Evolutionary conservation across 2,113 vertebrate genomes (phyloP).

Genomic region (Riparia riparia): DNA sequence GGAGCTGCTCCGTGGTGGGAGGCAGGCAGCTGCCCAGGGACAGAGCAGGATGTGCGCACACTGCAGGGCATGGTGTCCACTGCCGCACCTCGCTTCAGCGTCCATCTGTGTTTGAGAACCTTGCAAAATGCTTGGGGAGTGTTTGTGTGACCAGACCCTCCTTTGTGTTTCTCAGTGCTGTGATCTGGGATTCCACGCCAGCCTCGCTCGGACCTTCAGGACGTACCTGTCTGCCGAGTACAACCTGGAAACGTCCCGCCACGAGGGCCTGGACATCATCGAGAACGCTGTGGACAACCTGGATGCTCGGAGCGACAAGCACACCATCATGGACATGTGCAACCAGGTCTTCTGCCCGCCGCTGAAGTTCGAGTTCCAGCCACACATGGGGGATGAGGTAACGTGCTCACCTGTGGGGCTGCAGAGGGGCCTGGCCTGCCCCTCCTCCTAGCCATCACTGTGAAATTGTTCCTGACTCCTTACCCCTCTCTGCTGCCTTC

Average conservation of each 20-base stretch:
- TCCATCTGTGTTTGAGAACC: neutral
- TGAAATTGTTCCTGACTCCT: neutral
- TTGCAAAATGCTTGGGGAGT: neutral
- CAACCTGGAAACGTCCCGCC: conserved; percentile 95
- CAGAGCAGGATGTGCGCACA: neutral
- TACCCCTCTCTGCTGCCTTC: neutral
- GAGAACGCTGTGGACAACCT: conserved; percentile 96
- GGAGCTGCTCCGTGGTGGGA: neutral
- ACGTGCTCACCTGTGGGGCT: neutral
- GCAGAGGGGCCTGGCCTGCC: neutral
- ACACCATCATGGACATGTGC: conserved; percentile 99
- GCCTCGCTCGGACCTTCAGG: conserved; percentile 92
- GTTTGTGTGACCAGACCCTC: neutral
- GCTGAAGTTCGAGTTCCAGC: conserved; percentile 96
- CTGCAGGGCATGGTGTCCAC: rapidly evolving
- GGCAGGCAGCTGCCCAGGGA: neutral
- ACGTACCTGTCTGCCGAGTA: conserved; percentile 97
- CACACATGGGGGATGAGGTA: conserved; percentile 99
- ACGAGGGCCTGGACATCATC: conserved; percentile 94
- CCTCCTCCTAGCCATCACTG: neutral
- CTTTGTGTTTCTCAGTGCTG: conserved; percentile 83
- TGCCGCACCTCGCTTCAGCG: neutral
- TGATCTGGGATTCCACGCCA: conserved; percentile 95
- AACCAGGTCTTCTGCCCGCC: conserved; percentile 99
- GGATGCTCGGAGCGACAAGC: conserved; percentile 96